Conservation (phyloP, 2,888 invertebrate species). For the Gerris lacustris region DNA sequence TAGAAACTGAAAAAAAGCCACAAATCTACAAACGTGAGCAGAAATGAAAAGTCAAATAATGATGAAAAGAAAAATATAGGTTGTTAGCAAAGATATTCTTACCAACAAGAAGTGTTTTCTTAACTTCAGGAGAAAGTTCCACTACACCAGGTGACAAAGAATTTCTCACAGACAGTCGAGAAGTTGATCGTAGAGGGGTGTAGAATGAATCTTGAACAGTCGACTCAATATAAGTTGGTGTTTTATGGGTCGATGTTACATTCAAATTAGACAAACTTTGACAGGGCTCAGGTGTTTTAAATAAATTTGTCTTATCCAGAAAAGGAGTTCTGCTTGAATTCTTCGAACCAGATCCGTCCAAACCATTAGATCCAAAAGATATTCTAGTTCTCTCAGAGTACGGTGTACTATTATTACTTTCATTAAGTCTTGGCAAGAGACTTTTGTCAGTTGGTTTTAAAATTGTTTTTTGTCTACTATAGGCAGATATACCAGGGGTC, state of each 20-base stretch:
- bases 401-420: background rate
- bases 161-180: background rate
- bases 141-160: background rate
- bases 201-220: background rate
- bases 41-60: too few relatives aligned
- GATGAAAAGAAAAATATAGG: too few relatives aligned
- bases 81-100: background rate
- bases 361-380: background rate
- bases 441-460: background rate
- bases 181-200: background rate
- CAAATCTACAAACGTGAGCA: too few relatives aligned
- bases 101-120: background rate
- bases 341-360: background rate
- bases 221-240: background rate
- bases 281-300: background rate
- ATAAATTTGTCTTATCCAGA: background rate
- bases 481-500: background rate
- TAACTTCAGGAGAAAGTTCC: background rate
- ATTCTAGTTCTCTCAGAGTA: background rate
- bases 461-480: background rate
- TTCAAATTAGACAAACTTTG: background rate
- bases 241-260: background rate
- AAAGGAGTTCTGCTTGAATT: background rate
- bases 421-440: background rate
- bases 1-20: too few relatives aligned